phyloP scores from a whole-genome alignment of 2,888 invertebrate genomes.

The Proisotoma minuta region DNA sequence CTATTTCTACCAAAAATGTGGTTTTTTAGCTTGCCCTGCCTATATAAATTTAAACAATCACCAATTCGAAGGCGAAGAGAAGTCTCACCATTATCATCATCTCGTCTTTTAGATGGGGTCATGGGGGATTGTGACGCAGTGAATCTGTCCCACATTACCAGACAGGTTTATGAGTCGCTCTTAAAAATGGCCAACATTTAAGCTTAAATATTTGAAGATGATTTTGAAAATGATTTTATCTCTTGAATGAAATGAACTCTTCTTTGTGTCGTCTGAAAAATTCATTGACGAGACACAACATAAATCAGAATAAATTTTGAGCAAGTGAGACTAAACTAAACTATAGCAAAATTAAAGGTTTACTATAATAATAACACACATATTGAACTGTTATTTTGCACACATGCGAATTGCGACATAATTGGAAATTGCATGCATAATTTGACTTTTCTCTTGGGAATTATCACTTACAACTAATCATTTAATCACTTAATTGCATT shows the following conservation, averaged over 20 bases:
- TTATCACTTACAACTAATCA: neutral
- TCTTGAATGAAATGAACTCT: no score
- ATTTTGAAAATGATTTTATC: no score
- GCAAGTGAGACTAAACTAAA: no score
- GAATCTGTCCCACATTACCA: conserved; percentile 26
- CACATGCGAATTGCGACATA: conserved; percentile 3
- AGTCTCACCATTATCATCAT: conserved; percentile 11
- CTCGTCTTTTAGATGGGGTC: neutral
- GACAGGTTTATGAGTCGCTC: conserved; percentile 22
- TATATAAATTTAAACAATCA: conserved; percentile 28
- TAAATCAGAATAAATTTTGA: no score
- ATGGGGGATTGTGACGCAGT: conserved; percentile 18
- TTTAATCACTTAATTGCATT: conserved; percentile 7
- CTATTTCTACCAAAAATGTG: conserved; percentile 31
- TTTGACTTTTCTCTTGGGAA: neutral
- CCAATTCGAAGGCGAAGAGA: conserved; percentile 17
- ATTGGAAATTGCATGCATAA: neutral
- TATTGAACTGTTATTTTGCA: no score
- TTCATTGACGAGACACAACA: no score
- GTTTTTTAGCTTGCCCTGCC: conserved; percentile 27
- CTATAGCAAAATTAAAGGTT: no score
- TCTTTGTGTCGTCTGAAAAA: no score
- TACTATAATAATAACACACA: no score
- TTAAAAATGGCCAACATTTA: conserved; percentile 17
- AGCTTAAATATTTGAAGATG: no score